These are phyloP conservation scores for Raja brachyura DNA, from an alignment of 2,113 vertebrate genomes.

Conservation along the genomic window DNA sequence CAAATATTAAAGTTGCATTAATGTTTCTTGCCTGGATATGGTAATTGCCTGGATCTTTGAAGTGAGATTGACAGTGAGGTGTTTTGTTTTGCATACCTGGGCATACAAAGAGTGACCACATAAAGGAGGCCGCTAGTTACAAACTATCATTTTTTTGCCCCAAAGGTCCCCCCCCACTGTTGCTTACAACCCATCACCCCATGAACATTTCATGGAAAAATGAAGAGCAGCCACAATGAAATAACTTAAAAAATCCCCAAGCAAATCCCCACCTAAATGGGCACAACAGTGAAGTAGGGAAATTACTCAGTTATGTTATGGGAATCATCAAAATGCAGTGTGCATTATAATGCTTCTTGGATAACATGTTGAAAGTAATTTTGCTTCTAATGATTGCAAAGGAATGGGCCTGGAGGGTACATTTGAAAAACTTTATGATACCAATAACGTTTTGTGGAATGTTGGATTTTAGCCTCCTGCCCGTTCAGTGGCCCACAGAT, in stretches of 20 bases:
- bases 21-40: background rate
- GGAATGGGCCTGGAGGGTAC: background rate
- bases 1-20: background rate
- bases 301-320: background rate
- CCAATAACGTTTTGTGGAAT: background rate
- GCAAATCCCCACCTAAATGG: background rate
- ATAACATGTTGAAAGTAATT: background rate
- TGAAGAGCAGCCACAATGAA: too few species aligned
- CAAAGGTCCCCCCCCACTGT: too few species aligned
- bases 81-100: too few species aligned
- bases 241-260: background rate
- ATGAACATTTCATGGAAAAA: too few species aligned
- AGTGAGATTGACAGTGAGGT: too few species aligned
- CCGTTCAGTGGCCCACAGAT: background rate
- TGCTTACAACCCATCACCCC: too few species aligned
- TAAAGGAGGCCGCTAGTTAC: too few species aligned
- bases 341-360: background rate
- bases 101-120: too few species aligned
- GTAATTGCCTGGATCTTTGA: too few species aligned
- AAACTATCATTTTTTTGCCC: too few species aligned
- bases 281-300: background rate
- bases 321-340: background rate
- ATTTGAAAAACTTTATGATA: background rate
- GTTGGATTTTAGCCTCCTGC: background rate
- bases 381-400: background rate